Conservation (phyloP, 2,888 invertebrate genomes). For the Lagria hirta region DNA sequence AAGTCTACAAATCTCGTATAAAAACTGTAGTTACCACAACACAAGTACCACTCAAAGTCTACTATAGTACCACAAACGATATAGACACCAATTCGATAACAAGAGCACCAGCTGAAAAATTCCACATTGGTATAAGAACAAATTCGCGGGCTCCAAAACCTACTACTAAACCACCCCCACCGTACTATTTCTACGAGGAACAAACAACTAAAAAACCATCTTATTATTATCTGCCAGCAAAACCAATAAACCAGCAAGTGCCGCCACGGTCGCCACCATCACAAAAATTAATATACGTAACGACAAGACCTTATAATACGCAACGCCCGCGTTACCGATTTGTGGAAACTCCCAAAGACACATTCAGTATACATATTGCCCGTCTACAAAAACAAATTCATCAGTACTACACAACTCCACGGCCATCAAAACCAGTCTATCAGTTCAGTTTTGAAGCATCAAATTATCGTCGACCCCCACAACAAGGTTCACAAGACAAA, state of each 20-base stretch:
- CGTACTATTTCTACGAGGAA: slow-evolving; percentile 72
- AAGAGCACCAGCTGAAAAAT: slow-evolving; percentile 40
- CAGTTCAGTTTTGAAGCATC: slow-evolving; percentile 73
- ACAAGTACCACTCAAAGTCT: slow-evolving; percentile 64
- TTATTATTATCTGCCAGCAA: slow-evolving; percentile 38
- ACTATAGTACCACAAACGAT: slow-evolving; percentile 61
- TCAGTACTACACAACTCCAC: slow-evolving; percentile 60
- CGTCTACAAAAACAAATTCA: slow-evolving; percentile 67
- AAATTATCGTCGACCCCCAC: slow-evolving; percentile 49
- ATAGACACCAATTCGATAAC: slow-evolving; percentile 59
- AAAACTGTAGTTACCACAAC: slow-evolving; percentile 59
- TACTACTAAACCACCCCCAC: slow-evolving; percentile 55
- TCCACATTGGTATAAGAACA: slow-evolving; percentile 28
- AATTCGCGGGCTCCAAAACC: slow-evolving; percentile 24
- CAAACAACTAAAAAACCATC: slow-evolving; percentile 33
- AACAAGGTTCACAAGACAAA: slow-evolving; percentile 35
- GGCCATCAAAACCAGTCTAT: slow-evolving; percentile 65
- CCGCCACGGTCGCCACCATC: slow-evolving; percentile 7
- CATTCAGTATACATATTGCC: slow-evolving; percentile 67
- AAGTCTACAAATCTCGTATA: slow-evolving; percentile 55
- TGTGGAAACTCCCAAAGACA: slow-evolving; percentile 51
- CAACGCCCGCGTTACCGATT: slow-evolving; percentile 43
- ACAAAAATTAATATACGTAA: slow-evolving; percentile 46
- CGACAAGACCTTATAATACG: slow-evolving; percentile 39
- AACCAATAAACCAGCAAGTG: slow-evolving; percentile 31